Percentiles rank a stretch among this genome's conserved stretches.
Conservation (phyloP, 1,140 invertebrate species). For the Drosophila novamexicana region DNA sequence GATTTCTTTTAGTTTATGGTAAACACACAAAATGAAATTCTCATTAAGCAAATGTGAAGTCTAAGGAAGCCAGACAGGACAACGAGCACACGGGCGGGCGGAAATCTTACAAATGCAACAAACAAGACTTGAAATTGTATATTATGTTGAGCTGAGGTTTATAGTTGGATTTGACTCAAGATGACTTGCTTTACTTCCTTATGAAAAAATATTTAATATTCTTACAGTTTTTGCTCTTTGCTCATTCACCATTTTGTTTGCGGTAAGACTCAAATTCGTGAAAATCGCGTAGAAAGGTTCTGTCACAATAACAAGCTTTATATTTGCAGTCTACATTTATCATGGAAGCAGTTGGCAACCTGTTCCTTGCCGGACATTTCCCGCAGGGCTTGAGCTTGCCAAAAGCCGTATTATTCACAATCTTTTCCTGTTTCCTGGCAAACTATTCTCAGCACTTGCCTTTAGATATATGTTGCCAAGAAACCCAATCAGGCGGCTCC, state of each 20-base stretch:
- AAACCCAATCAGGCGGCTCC: slow-evolving; percentile 62
- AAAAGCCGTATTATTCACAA: slow-evolving; percentile 8
- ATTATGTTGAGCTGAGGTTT: slow-evolving; percentile 5
- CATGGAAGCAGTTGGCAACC: background rate
- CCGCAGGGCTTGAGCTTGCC: slow-evolving; percentile 16
- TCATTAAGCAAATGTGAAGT: slow-evolving; percentile 37
- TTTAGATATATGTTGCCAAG: slow-evolving; percentile 56
- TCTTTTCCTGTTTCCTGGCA: background rate
- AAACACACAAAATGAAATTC: slow-evolving; percentile 34
- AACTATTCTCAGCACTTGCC: background rate
- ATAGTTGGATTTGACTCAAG: background rate
- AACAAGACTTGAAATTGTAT: background rate
- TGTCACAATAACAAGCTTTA: background rate
- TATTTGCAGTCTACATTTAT: slow-evolving; percentile 5
- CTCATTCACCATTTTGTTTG: background rate
- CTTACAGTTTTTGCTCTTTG: too few species aligned
- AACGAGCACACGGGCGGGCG: slow-evolving; percentile 5
- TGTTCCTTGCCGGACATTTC: background rate
- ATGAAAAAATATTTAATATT: background rate
- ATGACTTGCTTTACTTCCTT: background rate
- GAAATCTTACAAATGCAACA: slow-evolving; percentile 12
- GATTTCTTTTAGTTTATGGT: slow-evolving; percentile 39
- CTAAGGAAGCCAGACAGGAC: slow-evolving; percentile 8
- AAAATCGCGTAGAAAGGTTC: background rate
- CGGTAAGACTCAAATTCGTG: background rate